phyloP scores from a whole-genome alignment of 2,113 vertebrate genomes.

The Protobothrops flavoviridis region DNA sequence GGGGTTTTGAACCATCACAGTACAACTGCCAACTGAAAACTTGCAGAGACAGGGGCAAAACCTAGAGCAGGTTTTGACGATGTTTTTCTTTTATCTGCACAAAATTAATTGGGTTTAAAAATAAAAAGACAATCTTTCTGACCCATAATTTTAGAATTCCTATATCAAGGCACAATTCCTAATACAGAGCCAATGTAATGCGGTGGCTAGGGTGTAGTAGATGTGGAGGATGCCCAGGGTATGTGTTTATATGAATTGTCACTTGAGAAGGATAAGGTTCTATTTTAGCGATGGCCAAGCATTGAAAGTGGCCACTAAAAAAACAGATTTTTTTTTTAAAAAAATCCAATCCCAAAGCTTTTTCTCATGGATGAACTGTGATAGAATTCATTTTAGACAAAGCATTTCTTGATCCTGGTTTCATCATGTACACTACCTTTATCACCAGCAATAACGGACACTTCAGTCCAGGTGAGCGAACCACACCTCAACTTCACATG shows the following conservation, averaged over 20 bases:
- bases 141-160: background rate
- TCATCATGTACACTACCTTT: background rate
- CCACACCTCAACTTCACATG: background rate
- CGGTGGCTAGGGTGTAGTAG: background rate
- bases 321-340: no score
- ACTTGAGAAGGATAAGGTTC: background rate
- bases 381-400: background rate
- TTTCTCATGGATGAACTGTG: background rate
- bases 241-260: background rate
- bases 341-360: background rate
- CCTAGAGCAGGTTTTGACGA: background rate
- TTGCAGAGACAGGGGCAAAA: background rate
- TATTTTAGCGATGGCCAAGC: background rate
- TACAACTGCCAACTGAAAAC: background rate
- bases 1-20: background rate
- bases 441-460: background rate
- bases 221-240: background rate
- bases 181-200: no score
- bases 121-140: background rate
- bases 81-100: background rate
- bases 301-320: background rate
- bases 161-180: background rate
- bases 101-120: background rate
- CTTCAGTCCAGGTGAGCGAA: background rate
- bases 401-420: background rate